Evolutionary conservation across 2,888 invertebrate species (phyloP), one percentile per base, ranked within the genome.

Genomic region (Rhodophaea formosa): DNA sequence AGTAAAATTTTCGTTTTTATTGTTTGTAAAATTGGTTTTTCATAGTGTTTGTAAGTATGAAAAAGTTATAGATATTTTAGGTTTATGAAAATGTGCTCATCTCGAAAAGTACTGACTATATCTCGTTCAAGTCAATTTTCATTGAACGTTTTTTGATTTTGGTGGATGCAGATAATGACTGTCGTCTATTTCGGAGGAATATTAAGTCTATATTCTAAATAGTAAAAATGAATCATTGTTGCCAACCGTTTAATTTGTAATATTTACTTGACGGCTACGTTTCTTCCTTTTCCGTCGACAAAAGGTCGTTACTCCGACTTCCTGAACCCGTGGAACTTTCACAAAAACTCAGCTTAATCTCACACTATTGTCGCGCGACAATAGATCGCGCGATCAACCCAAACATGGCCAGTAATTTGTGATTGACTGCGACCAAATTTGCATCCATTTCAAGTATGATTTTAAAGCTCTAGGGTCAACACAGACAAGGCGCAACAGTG

Each of bases 211-310:
- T n/a, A 12, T 15, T 15, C 7, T 15, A 44, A 44, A 44, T 44
- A 7, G n/a, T 8, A 15, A 1, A 23, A 46, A 46, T 16, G 23
- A 49, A 49, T 49, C 2, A 49, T 14, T 30, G 8, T n/a, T n/a
- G n/a, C n/a, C n/a, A 32, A 15, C 49, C 0, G 58, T 57, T 60
- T 62, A 45, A 14, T 54, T 62, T 58, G 57, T 60, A 58, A 62
- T 62, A 60, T 58, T 62, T 59, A 51, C 14, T 42, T 14, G 8
- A 15, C 15, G 15, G 8, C 15, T 32, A 15, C 30, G 49, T 49
- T 29, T 32, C 51, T 57, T 59, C 57, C 59, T 62, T 59, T 54
- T 45, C 53, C 53, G 53, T 45, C 30, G 12, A 45, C 14, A 14
- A 17, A 56, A 53, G 53, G 52, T 53, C 44, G 49, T 53, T 51